Base-by-base conservation (phyloP, 2,888 invertebrate species). In the Camponotus fellah region DNA sequence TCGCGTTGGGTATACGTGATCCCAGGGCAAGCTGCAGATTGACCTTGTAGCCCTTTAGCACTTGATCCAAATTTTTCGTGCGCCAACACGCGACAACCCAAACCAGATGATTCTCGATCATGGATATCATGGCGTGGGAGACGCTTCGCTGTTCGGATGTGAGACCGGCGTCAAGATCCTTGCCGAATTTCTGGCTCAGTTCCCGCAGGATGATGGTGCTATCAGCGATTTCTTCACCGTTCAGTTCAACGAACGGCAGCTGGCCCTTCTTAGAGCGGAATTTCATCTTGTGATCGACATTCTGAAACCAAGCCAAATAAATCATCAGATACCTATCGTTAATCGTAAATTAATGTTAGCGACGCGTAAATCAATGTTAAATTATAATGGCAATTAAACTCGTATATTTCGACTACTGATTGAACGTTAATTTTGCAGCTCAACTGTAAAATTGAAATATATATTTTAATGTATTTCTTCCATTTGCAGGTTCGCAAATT, bases 61-160 rank as follows among this genome's bases (percentile, higher is more conserved):
- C 97, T 80, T 91, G 90, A 92, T 98, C 98, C n/a, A 98, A 97
- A 94, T 97, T 97, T 96, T 98, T 98, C 93, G 98, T 97, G 93
- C 98, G 97, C 98, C 98, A 99, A 96, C 98, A 98, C 95, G 97
- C 96, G 85, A 98, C 96, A 91, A 98, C 98, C 99, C 98, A 99
- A 82, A 97, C 97, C 62, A 99, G 96, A 95, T 99, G 98, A 94
- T 99, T 98, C 95, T 99, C 99, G 92, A 99, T 97, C 98, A 99
- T 98, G 87, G 98, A 98, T 94, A 98, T 97, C 96, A 98, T 98
- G 82, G 99, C 99, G 95, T 99, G 98, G 34, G 98, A 97, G 85
- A 98, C 96, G 94, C 97, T 98, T 89, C 97, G 97, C 95, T 99
- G 98, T 94, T 98, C 98, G 89, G 97, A 95, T 85, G 97, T 97